Evolutionary conservation across 2,797 vertebrate genomes (phyloP).

Genomic region (Euphonia xanthogaster): DNA sequence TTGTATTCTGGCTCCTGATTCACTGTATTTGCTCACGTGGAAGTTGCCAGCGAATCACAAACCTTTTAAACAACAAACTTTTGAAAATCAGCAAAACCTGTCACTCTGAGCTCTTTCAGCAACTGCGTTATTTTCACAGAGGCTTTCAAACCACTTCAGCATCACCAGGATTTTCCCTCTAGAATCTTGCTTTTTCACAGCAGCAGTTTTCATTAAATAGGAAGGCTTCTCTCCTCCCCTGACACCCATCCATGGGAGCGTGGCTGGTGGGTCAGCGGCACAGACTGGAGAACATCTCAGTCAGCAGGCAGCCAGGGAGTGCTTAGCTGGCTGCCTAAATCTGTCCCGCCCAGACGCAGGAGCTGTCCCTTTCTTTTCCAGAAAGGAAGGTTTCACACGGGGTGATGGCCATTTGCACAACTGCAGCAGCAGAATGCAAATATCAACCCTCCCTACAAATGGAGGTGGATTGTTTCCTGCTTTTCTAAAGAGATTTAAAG

Average conservation of each 20-base stretch:
- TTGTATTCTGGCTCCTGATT: background rate
- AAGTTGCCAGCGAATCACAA: background rate
- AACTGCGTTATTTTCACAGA: background rate
- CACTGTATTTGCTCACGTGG: background rate
- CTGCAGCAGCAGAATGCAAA: background rate
- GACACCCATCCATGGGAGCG: accelerated
- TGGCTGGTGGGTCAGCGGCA: background rate
- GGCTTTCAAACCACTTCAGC: background rate
- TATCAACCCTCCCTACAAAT: background rate
- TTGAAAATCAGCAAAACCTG: background rate
- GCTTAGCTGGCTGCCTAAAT: constrained; percentile 2
- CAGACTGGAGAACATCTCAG: background rate
- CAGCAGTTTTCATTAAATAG: accelerated
- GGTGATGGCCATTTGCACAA: background rate
- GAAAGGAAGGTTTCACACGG: background rate
- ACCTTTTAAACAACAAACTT: background rate
- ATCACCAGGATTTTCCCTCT: background rate
- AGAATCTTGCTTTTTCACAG: background rate
- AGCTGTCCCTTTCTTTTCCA: background rate
- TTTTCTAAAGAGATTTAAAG: background rate
- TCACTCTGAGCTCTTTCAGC: background rate
- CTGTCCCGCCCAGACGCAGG: background rate
- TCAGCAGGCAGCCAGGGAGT: background rate
- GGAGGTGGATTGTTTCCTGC: background rate
- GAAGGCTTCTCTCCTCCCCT: background rate